These are phyloP conservation scores for Caretta caretta DNA, from an alignment of 2,113 vertebrate genomes.

Conservation along the genomic window DNA sequence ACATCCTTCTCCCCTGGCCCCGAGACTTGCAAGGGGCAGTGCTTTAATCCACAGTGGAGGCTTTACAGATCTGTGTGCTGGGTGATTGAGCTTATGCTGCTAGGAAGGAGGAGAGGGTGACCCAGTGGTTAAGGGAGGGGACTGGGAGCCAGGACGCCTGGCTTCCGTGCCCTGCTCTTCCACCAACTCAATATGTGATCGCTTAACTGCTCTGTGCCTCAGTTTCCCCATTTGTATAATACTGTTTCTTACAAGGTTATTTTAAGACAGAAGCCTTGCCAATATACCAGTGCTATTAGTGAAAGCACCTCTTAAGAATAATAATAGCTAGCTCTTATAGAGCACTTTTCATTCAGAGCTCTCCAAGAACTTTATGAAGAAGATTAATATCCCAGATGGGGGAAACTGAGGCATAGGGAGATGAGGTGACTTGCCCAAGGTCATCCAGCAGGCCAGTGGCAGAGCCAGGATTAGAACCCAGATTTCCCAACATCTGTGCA, in stretches of 20 bases:
- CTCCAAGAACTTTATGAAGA: background rate
- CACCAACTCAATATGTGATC: background rate
- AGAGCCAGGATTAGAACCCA: background rate
- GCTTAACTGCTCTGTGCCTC: background rate
- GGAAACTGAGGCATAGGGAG: background rate
- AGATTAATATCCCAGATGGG: background rate
- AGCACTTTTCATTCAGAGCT: background rate
- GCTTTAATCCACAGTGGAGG: background rate
- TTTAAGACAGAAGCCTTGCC: background rate
- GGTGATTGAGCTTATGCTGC: too few relatives aligned
- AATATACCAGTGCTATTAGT: background rate
- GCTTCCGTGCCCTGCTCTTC: background rate
- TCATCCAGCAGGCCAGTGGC: background rate
- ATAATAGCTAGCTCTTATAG: background rate
- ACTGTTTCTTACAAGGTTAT: background rate
- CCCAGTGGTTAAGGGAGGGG: background rate
- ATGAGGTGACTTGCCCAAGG: background rate
- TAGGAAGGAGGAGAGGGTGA: background rate
- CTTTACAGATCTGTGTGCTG: too few relatives aligned
- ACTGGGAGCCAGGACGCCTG: background rate
- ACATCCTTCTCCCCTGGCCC: background rate
- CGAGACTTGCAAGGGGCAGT: background rate
- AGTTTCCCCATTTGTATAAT: background rate
- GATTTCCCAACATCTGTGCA: background rate
- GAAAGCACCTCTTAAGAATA: background rate